These are phyloP conservation scores for Mythimna vitellina DNA, from an alignment of 2,888 invertebrate species.

Conservation along the genomic window DNA sequence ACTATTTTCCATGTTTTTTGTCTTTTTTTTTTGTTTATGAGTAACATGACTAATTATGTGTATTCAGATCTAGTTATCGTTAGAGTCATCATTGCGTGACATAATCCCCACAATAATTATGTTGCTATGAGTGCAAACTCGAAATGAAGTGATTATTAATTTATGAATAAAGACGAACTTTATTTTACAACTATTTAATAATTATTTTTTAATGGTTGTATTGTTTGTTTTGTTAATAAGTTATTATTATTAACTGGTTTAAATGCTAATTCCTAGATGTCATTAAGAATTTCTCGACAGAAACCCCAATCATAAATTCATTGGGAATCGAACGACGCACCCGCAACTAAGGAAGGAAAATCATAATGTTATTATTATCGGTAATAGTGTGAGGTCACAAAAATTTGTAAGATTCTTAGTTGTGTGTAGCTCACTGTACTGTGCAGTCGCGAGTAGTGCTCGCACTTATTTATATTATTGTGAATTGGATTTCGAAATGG, in stretches of 20 bases:
- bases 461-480: background rate
- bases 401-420: slow-evolving; percentile 2
- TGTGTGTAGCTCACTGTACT: background rate
- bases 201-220: too few relatives aligned
- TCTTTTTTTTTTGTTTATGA: too few relatives aligned
- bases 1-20: too few relatives aligned
- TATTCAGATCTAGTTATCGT: too few relatives aligned
- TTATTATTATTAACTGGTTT: background rate
- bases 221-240: background rate
- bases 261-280: background rate
- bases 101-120: too few relatives aligned
- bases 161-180: too few relatives aligned
- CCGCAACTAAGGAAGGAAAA: slow-evolving; percentile 23
- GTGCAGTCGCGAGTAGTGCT: slow-evolving; percentile 4
- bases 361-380: background rate
- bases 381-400: background rate
- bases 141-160: too few relatives aligned
- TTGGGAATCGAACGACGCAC: background rate
- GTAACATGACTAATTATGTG: too few relatives aligned
- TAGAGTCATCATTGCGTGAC: too few relatives aligned
- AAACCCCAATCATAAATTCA: background rate
- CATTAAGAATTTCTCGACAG: background rate
- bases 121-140: too few relatives aligned
- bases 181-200: too few relatives aligned
- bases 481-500: slow-evolving; percentile 1